Percentiles rank a stretch among this genome's conserved stretches.
Evolutionary conservation across 2,797 vertebrate genomes (phyloP).

Genomic region (Picus viridis): DNA sequence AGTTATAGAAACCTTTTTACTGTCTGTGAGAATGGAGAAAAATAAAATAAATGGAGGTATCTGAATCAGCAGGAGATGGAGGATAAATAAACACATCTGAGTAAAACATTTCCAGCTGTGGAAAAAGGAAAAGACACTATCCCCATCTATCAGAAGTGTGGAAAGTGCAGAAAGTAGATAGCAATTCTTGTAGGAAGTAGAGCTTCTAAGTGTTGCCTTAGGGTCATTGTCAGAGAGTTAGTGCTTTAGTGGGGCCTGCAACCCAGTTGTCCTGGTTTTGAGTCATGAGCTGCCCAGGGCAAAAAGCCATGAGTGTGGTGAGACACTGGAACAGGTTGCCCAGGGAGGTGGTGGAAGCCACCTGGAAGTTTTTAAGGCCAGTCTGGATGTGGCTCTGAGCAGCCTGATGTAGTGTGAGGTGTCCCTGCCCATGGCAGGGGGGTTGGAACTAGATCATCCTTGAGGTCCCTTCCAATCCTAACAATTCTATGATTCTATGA

Average conservation of each 20-base stretch:
- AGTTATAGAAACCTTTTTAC: not conserved
- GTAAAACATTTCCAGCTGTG: conserved; percentile 27
- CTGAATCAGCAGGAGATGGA: not conserved
- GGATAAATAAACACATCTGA: not conserved
- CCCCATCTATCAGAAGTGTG: not conserved
- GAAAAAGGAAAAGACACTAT: not conserved
- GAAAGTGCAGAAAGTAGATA: not conserved
- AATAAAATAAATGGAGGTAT: not conserved
- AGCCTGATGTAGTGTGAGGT: too few species aligned
- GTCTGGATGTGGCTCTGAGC: too few species aligned
- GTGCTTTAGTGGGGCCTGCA: not conserved
- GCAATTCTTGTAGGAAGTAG: not conserved
- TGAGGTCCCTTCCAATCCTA: too few species aligned
- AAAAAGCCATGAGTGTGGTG: too few species aligned
- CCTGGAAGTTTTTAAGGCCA: too few species aligned
- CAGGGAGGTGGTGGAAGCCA: too few species aligned
- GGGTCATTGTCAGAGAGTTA: not conserved
- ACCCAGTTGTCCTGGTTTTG: not conserved
- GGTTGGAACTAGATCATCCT: too few species aligned
- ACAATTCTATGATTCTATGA: too few species aligned
- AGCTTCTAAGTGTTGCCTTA: not conserved
- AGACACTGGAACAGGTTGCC: too few species aligned
- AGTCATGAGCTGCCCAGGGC: too few species aligned
- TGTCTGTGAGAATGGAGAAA: not conserved
- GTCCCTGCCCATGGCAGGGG: too few species aligned